phyloP scores from a whole-genome alignment of 2,113 vertebrate genomes.

The Syngnathus scovelli region DNA sequence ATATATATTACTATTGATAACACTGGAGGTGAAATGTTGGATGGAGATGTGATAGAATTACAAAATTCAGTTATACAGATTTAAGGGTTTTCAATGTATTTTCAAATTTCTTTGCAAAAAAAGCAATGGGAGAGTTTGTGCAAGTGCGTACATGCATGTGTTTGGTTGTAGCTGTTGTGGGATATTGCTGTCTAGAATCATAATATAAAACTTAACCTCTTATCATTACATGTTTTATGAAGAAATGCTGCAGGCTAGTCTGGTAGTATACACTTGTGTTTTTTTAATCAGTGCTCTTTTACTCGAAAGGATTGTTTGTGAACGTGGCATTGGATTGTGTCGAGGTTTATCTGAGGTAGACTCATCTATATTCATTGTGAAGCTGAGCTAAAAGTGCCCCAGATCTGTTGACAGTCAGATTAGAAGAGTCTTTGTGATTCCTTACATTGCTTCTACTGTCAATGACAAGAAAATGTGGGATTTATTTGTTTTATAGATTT shows the following conservation, averaged over 20 bases:
- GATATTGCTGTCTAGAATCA: slow-evolving; percentile 10
- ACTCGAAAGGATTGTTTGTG: slow-evolving; percentile 15
- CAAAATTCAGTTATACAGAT: neutral
- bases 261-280: slow-evolving; percentile 3
- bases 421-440: neutral
- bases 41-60: neutral
- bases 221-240: slow-evolving; percentile 7
- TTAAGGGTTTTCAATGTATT: neutral
- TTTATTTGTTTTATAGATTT: neutral
- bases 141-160: slow-evolving; percentile 1
- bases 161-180: neutral
- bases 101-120: neutral
- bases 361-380: slow-evolving; percentile 26
- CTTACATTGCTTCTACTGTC: slow-evolving; percentile 4
- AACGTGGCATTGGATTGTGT: slow-evolving; percentile 1
- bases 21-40: neutral
- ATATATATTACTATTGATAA: neutral
- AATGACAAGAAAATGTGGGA: slow-evolving; percentile 3
- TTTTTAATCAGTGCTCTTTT: slow-evolving; percentile 13
- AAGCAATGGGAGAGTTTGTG: neutral
- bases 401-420: slow-evolving; percentile 8
- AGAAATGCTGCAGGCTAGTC: slow-evolving; percentile 1
- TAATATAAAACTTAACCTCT: neutral
- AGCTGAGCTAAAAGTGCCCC: slow-evolving; percentile 12
- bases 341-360: slow-evolving; percentile 17